Evolutionary conservation across 2,113 vertebrate genomes (phyloP), one percentile per base, ranked within the genome.

Genomic region (Nerophis ophidion): DNA sequence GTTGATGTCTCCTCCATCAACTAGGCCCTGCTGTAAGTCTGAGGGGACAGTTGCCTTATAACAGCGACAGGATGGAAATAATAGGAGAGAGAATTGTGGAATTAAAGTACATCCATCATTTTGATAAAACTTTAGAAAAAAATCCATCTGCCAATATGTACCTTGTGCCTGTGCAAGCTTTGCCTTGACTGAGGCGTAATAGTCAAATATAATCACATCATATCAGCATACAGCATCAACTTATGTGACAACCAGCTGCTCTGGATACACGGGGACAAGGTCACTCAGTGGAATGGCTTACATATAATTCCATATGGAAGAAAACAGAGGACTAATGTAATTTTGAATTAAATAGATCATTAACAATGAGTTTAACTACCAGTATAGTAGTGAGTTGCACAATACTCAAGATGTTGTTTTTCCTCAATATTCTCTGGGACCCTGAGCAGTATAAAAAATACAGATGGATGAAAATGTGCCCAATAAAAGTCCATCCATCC

Each of bases 111-210:
- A 56, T 56, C 54, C 54, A 42, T 56, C 54, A 56, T 56, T 56
- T 42, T 56, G 54, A 56, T 56, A 56, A 56, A 56, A 56, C 54
- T 42, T 40, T 38, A 7, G 54, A 42, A 56, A 38, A 34, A 56
- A 56, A 56, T 56, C 54, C 36, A 56, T 56, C 38, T 56, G 54
- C 54, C 54, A 56, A 56, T 56, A 56, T 56, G 36, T 56, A 56
- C 54, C 16, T 56, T 42, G 17, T 42, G 54, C 40, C 16, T 42
- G 54, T 42, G 54, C 40, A 56, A 42, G 54, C 36, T 19, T 17
- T 40, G 53, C 38, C 54, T 56, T 42, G 54, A 40, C 54, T 42
- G 54, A 6, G 16, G 36, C 12, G 16, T 17, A 42, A 56, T 56
- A 42, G n/a, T 56, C 40, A 40, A 40, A 42, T 16, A 13, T 19